Evolutionary conservation across 2,113 vertebrate species (phyloP).

Genomic region (Rhinolophus sinicus): DNA sequence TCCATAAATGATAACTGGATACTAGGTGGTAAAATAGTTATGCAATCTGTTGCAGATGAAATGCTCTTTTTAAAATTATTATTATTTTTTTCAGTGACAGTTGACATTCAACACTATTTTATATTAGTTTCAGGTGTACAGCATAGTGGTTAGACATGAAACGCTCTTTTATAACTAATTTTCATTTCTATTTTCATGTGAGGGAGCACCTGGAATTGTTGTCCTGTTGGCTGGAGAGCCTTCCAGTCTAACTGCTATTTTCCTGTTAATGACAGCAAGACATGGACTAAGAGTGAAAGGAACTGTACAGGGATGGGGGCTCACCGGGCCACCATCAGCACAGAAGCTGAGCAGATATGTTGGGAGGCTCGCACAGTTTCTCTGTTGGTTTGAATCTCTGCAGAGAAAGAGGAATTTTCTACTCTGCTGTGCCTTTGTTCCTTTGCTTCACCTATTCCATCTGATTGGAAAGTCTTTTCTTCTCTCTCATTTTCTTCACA

Average conservation of each 20-base stretch:
- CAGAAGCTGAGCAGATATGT: conserved; percentile 58
- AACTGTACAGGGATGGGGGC: conserved; percentile 19
- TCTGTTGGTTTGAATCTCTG: not conserved
- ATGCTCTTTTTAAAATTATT: too few relatives aligned
- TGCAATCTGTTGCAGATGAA: not conserved
- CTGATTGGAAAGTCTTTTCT: not conserved
- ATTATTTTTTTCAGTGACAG: too few relatives aligned
- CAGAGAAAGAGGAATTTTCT: not conserved
- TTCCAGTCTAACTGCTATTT: conserved; percentile 61
- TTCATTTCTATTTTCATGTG: not conserved
- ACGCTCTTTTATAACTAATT: not conserved
- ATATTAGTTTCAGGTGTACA: too few relatives aligned
- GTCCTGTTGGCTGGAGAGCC: conserved; percentile 56
- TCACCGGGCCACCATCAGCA: conserved; percentile 47
- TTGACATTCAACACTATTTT: too few relatives aligned
- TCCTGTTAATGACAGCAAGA: conserved; percentile 43
- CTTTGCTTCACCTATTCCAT: not conserved
- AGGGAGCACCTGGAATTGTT: conserved; percentile 52
- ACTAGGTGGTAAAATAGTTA: not conserved
- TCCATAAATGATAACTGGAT: not conserved
- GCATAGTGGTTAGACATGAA: not conserved
- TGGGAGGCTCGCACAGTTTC: not conserved
- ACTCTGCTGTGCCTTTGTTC: not conserved
- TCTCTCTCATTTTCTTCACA: not conserved
- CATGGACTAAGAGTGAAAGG: conserved; percentile 41